Evolutionary conservation across 92 coral and sea anemone genomes (phyloP), one percentile per base, ranked within the genome.

Genomic region (Porites lobata): DNA sequence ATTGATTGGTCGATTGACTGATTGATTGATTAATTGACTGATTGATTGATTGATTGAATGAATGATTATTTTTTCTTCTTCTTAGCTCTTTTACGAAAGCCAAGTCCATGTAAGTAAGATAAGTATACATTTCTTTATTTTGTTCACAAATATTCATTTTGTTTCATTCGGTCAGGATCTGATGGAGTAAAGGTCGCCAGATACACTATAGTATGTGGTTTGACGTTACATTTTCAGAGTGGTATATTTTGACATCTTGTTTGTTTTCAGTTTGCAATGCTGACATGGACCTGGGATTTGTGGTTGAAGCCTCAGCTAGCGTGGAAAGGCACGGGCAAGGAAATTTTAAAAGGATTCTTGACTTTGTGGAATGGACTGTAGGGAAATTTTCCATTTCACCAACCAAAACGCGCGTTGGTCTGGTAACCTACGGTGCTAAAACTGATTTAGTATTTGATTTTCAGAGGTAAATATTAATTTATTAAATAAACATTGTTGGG

Each of bases 281-380:
- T 13, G 85, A 70, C 22, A 72, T 95, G 47, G 96, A 95, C 72
- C 81, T 95, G 54, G 98, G 94, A 11, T 95, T 95, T 86, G 71
- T 93, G 1, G 85, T 95, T 26, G 98, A 95, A 26, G 92, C 94
- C 14, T 85, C 96, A 3, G 83, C 92, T 12, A 89, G 90, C 21
- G 86, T 89, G 50, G 87, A 69, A 78, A 80, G 85, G 9, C 75
- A 74, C 17, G 95, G 94, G 4, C 83, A 76, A 43, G 83, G 90
- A 47, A 89, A 92, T 84, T 95, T 92, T 77, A 80, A 77, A 73
- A 93, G 78, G 50, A 85, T 92, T 52, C 66, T 88, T 14, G 87
- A 80, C 75, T 92, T 96, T 79, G 90, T 95, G 10, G 81, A 90
- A 87, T 84, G 76, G 14, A 81, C 94, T 7, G 92, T 94, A 18